Percentiles rank a stretch among this genome's conserved stretches.
Evolutionary conservation across 2,113 vertebrate genomes (phyloP).

Genomic region (Eonycteris spelaea): DNA sequence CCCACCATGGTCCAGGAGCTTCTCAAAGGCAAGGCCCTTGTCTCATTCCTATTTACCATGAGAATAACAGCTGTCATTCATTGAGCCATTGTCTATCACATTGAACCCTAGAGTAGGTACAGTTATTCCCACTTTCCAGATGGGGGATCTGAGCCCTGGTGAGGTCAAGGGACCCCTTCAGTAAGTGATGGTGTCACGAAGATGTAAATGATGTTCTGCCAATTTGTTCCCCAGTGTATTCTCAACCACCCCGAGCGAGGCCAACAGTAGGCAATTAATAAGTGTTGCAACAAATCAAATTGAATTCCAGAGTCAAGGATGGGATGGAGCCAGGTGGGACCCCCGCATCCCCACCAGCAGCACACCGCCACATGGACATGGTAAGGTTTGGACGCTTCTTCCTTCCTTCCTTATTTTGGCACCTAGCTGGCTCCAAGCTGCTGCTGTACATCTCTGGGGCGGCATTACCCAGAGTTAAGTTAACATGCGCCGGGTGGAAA

Average conservation of each 20-base stretch:
- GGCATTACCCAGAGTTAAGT: neutral
- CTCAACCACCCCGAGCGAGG: neutral
- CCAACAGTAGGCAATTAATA: neutral
- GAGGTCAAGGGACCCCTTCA: neutral
- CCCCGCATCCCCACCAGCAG: rapidly evolving
- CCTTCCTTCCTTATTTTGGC: neutral
- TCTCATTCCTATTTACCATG: neutral
- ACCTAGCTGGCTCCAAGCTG: rapidly evolving
- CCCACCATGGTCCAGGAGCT: neutral
- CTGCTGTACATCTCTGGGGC: neutral
- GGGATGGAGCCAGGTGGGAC: neutral
- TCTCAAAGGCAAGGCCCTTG: neutral
- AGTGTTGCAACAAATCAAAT: neutral
- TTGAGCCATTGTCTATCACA: neutral
- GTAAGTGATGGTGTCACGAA: neutral
- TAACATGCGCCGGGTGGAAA: neutral
- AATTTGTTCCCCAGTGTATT: neutral
- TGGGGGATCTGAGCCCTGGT: neutral
- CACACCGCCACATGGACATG: too few species aligned
- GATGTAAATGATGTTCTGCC: neutral
- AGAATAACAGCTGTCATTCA: neutral
- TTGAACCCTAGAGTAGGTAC: neutral
- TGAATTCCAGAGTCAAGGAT: neutral
- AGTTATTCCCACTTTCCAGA: neutral
- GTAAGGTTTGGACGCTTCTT: rapidly evolving